A percentile compares a stretch with the other conserved stretches of the same genome.
phyloP scores from a whole-genome alignment of 1,140 invertebrate genomes.

The Mesaphorura yosii region DNA sequence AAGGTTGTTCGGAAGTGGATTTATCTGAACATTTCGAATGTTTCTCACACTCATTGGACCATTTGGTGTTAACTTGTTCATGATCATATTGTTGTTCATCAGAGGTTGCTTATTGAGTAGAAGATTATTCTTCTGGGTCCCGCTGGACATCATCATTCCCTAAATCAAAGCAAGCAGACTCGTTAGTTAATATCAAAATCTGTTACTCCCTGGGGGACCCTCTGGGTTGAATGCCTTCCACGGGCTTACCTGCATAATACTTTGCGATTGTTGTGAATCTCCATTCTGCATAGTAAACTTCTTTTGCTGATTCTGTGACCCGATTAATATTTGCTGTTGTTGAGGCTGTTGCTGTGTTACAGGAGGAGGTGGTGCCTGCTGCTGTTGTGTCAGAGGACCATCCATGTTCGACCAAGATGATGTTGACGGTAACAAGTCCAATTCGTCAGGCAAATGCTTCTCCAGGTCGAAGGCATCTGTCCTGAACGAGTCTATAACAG shows the following conservation, averaged over 20 bases:
- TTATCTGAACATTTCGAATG: conserved; percentile 17
- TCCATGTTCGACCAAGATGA: conserved; percentile 27
- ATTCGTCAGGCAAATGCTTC: conserved; percentile 83
- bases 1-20: conserved; percentile 16
- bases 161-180: conserved; percentile 3
- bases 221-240: too few species aligned
- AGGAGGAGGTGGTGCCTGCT: conserved; percentile 42
- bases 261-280: conserved; percentile 15
- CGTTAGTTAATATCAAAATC: background rate
- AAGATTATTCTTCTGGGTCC: conserved; percentile 9
- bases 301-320: conserved; percentile 50
- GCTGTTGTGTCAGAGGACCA: conserved; percentile 30
- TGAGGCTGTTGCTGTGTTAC: too few species aligned
- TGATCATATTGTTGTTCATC: conserved; percentile 30
- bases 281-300: conserved; percentile 27
- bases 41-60: conserved; percentile 23
- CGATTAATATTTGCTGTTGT: conserved; percentile 53
- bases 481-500: conserved; percentile 52
- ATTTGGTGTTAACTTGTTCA: conserved; percentile 26
- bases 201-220: too few species aligned
- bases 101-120: conserved; percentile 20
- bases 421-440: conserved; percentile 52
- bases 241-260: conserved; percentile 11
- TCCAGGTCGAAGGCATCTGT: conserved; percentile 76
- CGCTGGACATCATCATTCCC: conserved; percentile 27